A percentile compares a stretch with the other conserved stretches of the same genome.
Evolutionary conservation across 2,888 invertebrate genomes (phyloP).

Genomic region (Melieria picta): DNA sequence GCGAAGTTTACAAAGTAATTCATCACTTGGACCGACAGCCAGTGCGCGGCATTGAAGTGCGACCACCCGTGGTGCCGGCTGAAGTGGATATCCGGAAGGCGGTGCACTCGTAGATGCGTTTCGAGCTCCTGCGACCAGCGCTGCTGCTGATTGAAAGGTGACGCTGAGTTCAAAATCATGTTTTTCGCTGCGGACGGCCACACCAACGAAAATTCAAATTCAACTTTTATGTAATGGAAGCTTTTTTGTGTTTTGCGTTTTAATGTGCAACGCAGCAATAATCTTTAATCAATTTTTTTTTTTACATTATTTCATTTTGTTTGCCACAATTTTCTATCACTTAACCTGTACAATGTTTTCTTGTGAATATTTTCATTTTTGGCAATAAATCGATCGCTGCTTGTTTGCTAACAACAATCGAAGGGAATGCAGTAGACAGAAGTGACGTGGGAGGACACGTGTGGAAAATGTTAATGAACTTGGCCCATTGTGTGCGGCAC

Average conservation of each 20-base stretch:
- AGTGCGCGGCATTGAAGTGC: conserved; percentile 73
- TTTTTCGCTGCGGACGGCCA: conserved; percentile 1
- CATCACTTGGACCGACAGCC: conserved; percentile 80
- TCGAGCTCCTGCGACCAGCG: neutral
- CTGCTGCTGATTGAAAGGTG: neutral
- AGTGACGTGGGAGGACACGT: too few relatives aligned
- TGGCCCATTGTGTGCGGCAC: neutral
- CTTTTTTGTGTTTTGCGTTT: neutral
- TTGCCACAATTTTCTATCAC: too few relatives aligned
- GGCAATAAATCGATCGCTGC: too few relatives aligned
- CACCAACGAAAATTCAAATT: conserved; percentile 22
- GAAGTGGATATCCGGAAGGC: conserved; percentile 71
- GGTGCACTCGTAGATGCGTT: conserved; percentile 52
- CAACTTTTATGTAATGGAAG: conserved; percentile 8
- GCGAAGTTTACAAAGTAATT: conserved; percentile 82
- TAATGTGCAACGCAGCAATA: too few relatives aligned
- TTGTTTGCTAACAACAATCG: too few relatives aligned
- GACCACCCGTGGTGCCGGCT: conserved; percentile 73
- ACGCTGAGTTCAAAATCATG: conserved; percentile 25
- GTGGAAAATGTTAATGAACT: neutral
- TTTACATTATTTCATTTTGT: neutral
- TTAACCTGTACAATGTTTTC: too few relatives aligned
- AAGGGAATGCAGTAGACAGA: too few relatives aligned
- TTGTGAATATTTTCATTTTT: too few relatives aligned
- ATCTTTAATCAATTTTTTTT: neutral